phyloP scores from a whole-genome alignment of 2,113 vertebrate species.

The Equus quagga region DNA sequence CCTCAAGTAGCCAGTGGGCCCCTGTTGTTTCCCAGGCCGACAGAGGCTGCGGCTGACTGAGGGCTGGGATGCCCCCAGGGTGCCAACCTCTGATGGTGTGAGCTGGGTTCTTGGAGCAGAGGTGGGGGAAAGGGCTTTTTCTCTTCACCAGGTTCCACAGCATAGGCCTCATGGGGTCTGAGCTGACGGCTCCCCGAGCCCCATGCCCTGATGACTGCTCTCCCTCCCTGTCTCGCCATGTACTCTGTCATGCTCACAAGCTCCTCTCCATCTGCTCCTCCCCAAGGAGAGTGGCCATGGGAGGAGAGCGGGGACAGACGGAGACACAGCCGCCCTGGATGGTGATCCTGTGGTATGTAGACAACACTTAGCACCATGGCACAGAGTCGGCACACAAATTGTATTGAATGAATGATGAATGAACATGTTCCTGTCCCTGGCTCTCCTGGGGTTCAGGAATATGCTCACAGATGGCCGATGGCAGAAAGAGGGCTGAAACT shows the following conservation, averaged over 20 bases:
- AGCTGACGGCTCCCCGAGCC: neutral
- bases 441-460: neutral
- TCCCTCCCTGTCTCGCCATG: neutral
- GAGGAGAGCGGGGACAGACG: neutral
- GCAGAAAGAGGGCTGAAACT: neutral
- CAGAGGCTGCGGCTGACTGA: neutral
- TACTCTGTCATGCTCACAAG: neutral
- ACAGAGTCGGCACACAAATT: neutral
- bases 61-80: neutral
- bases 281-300: too few species aligned
- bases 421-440: neutral
- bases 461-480: neutral
- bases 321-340: neutral
- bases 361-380: neutral
- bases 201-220: neutral
- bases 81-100: neutral
- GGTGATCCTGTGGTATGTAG: neutral
- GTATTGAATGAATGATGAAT: neutral
- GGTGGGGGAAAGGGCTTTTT: neutral
- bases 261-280: neutral
- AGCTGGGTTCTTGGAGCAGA: neutral
- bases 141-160: neutral
- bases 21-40: constrained; percentile 49
- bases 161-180: neutral
- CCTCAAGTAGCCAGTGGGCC: neutral